These are phyloP conservation scores for Mactromeris polynyma DNA, from an alignment of 2,888 invertebrate species.

Conservation along the genomic window DNA sequence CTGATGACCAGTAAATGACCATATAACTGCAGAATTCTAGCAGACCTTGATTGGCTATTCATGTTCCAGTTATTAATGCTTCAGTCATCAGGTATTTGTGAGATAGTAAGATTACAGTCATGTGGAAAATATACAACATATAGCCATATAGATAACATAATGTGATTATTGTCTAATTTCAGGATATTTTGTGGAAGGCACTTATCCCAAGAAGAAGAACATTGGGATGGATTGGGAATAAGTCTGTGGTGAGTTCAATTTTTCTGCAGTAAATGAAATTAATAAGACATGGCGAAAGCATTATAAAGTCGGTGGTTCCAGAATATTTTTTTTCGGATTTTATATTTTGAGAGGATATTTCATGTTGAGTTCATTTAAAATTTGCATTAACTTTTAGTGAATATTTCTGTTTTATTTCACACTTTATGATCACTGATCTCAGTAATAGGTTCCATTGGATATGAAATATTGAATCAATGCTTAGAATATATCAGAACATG, in stretches of 20 bases:
- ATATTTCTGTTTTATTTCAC: neutral
- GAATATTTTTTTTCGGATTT: too few relatives aligned
- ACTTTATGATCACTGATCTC: too few relatives aligned
- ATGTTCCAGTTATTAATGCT: neutral
- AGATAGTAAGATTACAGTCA: neutral
- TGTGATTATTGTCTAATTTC: neutral
- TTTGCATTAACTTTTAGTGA: neutral
- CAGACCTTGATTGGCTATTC: neutral
- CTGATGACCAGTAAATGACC: conserved; percentile 6
- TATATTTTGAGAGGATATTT: too few relatives aligned
- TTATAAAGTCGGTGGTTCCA: too few relatives aligned
- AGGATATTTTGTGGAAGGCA: neutral
- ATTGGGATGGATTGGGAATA: neutral
- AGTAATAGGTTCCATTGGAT: too few relatives aligned
- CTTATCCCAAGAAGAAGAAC: neutral
- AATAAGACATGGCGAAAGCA: too few relatives aligned
- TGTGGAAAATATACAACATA: neutral
- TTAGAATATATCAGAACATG: too few relatives aligned
- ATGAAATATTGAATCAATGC: too few relatives aligned
- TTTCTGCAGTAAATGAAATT: neutral
- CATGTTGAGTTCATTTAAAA: too few relatives aligned
- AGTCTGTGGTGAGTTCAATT: neutral
- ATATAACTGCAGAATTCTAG: neutral
- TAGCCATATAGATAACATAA: neutral
- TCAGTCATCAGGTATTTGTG: neutral